Base-by-base conservation (phyloP, 2,888 invertebrate genomes). In the Troides helena region DNA sequence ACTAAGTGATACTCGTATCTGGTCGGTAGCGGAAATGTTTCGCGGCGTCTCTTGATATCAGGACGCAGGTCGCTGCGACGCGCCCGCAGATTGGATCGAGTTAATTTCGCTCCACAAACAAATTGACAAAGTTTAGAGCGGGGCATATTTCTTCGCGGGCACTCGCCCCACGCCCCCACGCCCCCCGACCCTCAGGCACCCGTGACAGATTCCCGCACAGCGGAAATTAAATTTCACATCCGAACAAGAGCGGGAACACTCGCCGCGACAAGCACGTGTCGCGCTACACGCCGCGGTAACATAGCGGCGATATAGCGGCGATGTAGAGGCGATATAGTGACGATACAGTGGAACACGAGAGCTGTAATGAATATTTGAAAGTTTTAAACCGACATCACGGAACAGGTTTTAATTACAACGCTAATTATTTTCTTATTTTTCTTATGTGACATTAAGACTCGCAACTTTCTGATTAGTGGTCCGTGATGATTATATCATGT, bases 181-280 rank as follows among this genome's bases (percentile, higher is more conserved):
- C 81, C 75, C 71, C 79, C 17, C 78, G 77, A 66, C 71, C 80
- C 81, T 79, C 80, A 73, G 76, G 81, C 75, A 71, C 83, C 82
- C 81, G 82, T 85, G 86, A 87, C 88, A 88, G 90, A 88, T 86
- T 87, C 90, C 87, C 89, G 89, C 86, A 83, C 81, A 86, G 83
- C 92, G 92, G 92, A 92, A 92, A 92, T 92, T 92, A 92, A 92
- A 92, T 92, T 92, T 92, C 90, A 92, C 92, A 92, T 92, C 90
- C 87, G 89, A 91, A 91, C 90, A 90, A 90, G 90, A 89, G 86
- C 85, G 85, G 82, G 87, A 85, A 84, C 82, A 74, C 72, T 84
- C 86, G 85, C 84, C 84, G 83, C 85, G 84, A 84, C 84, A 82
- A 86, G 85, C 89, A 86, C 86, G 88, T 85, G 87, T 87, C 85